Evolutionary conservation across 2,113 vertebrate genomes (phyloP).

Genomic region (Albula goreensis): DNA sequence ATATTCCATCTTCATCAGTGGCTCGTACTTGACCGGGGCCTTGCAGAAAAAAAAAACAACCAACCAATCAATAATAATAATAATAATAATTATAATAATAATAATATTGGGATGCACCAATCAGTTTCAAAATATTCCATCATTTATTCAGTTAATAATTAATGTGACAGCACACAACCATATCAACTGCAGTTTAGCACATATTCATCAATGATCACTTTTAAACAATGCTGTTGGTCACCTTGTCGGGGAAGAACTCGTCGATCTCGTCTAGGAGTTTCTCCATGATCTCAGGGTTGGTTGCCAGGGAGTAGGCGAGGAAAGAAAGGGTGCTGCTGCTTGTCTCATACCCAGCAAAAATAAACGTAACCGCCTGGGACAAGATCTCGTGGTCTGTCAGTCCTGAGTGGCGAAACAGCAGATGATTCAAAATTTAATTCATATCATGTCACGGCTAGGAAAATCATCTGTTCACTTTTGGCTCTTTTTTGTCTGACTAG

Average conservation of each 20-base stretch:
- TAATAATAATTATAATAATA: too few species aligned
- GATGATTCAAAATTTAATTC: background rate
- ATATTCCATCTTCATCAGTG: slow-evolving; percentile 76
- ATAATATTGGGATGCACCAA: too few species aligned
- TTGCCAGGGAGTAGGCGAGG: slow-evolving; percentile 69
- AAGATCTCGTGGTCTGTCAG: slow-evolving; percentile 75
- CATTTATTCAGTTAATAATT: too few species aligned
- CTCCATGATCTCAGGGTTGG: slow-evolving; percentile 65
- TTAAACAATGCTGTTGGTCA: slow-evolving; percentile 31
- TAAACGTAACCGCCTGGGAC: slow-evolving; percentile 73
- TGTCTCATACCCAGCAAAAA: slow-evolving; percentile 78
- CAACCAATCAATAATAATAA: too few species aligned
- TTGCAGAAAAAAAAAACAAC: slow-evolving; percentile 33
- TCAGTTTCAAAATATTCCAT: too few species aligned
- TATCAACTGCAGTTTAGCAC: too few species aligned
- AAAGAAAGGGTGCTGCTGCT: slow-evolving; percentile 68
- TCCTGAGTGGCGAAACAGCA: slow-evolving; percentile 57
- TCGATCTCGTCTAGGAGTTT: slow-evolving; percentile 74
- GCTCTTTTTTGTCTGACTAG: too few species aligned
- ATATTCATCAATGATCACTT: too few species aligned
- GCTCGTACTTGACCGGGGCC: slow-evolving; percentile 58
- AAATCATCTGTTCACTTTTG: too few species aligned
- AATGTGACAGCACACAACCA: too few species aligned
- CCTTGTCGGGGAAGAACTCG: slow-evolving; percentile 67
- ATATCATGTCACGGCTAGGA: background rate